Evolutionary conservation across 2,113 vertebrate species (phyloP).

Genomic region (Forbesichthys agassizii): DNA sequence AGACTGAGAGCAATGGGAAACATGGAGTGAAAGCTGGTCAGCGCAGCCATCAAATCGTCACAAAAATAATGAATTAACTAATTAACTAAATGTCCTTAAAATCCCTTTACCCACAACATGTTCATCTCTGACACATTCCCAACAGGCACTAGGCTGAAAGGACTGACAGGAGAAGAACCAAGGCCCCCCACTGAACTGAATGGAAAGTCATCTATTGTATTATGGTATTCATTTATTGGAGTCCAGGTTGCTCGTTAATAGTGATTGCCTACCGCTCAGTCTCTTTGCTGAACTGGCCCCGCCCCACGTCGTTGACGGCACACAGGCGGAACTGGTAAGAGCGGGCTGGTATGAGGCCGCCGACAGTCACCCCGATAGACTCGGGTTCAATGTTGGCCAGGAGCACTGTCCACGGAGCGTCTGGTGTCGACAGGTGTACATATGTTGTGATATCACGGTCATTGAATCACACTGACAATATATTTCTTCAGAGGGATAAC

Average conservation of each 20-base stretch:
- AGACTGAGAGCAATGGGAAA: not conserved
- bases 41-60: conserved; percentile 58
- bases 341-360: conserved; percentile 88
- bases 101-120: conserved; percentile 20
- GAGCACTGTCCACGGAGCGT: conserved; percentile 91
- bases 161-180: conserved; percentile 44
- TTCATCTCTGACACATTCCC: conserved; percentile 34
- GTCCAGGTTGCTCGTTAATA: too few species aligned
- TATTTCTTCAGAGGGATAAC: too few species aligned
- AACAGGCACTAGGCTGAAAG: conserved; percentile 39
- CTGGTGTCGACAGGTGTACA: conserved; percentile 55
- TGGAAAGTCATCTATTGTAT: conserved; percentile 11
- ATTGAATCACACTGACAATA: too few species aligned
- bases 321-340: conserved; percentile 97
- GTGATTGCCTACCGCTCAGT: conserved; percentile 85
- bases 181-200: conserved; percentile 38
- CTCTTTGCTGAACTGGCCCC: conserved; percentile 95
- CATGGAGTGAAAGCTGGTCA: conserved; percentile 49
- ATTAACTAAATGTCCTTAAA: conserved; percentile 45
- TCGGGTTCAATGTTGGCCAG: conserved; percentile 89
- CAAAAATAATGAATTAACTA: conserved; percentile 57
- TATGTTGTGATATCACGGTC: too few species aligned
- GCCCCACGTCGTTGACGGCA: conserved; percentile 93
- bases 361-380: conserved; percentile 80
- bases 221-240: too few species aligned